Conservation (phyloP, 35 echinoderm and acorn worm species). For the Ptychodera flava region DNA sequence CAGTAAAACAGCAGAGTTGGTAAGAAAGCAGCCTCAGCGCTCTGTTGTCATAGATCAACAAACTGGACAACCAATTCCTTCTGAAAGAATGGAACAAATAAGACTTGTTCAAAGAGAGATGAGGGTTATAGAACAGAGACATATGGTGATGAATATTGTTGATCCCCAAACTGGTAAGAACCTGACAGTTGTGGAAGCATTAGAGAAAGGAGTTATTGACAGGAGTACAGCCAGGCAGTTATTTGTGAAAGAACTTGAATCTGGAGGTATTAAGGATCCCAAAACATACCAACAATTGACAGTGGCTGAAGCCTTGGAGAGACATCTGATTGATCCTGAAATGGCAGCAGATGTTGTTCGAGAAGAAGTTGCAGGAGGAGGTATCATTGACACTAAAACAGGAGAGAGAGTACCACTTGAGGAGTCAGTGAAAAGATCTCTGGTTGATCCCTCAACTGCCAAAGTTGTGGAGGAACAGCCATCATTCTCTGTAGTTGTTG, state of each 20-base stretch:
- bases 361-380: not conserved
- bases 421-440: not conserved
- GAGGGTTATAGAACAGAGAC: not conserved
- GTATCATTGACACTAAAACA: not conserved
- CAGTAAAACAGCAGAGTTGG: not conserved
- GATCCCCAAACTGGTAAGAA: not conserved
- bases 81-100: not conserved
- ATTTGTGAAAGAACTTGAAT: not conserved
- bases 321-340: not conserved
- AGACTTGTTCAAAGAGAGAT: not conserved
- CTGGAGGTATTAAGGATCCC: not conserved
- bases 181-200: not conserved
- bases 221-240: not conserved
- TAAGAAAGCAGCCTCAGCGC: not conserved
- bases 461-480: not conserved
- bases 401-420: not conserved
- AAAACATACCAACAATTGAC: not conserved
- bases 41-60: too few relatives aligned
- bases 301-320: not conserved
- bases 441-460: not conserved
- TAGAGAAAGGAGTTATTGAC: not conserved
- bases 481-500: not conserved
- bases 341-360: not conserved
- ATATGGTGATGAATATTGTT: not conserved
- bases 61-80: not conserved